Percentiles rank a stretch among this genome's conserved stretches.
phyloP scores from a whole-genome alignment of 2,888 invertebrate genomes.

The Acleris laterana region DNA sequence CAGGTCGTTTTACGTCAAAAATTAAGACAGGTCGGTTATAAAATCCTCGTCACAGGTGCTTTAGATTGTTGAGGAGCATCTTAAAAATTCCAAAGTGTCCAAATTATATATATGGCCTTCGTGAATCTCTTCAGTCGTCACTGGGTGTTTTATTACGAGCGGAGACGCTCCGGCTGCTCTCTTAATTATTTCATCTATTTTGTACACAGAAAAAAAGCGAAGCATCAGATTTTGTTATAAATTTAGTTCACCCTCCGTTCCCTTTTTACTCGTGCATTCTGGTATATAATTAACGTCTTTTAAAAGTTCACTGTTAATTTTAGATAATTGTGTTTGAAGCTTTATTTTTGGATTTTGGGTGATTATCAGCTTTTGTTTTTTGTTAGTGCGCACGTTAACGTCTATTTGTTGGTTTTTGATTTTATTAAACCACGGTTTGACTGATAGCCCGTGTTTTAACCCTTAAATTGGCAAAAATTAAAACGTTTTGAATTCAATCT shows the following conservation, averaged over 20 bases:
- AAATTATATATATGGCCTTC: slow-evolving; percentile 56
- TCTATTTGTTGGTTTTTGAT: neutral
- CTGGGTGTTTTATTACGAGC: slow-evolving; percentile 75
- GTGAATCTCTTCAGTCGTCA: slow-evolving; percentile 69
- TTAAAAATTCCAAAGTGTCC: slow-evolving; percentile 53
- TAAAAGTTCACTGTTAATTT: slow-evolving; percentile 36
- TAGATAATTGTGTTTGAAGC: slow-evolving; percentile 26
- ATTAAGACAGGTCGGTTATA: slow-evolving; percentile 32
- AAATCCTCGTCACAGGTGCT: slow-evolving; percentile 57
- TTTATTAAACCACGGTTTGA: too few species aligned
- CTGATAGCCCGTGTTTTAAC: too few species aligned
- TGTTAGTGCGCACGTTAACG: neutral
- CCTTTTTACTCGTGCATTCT: slow-evolving; percentile 51
- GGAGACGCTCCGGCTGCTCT: slow-evolving; percentile 63
- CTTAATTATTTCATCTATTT: slow-evolving; percentile 80
- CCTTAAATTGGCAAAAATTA: too few species aligned
- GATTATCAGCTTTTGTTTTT: neutral
- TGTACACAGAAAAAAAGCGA: slow-evolving; percentile 65
- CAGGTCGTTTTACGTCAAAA: slow-evolving; percentile 31
- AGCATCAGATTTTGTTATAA: slow-evolving; percentile 78
- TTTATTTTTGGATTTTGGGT: slow-evolving; percentile 32
- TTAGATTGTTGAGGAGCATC: slow-evolving; percentile 58
- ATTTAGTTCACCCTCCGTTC: slow-evolving; percentile 68
- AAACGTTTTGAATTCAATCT: too few species aligned
- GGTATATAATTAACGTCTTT: slow-evolving; percentile 65